Conservation (phyloP, 1,140 invertebrate species). For the Agrypnia vestita region DNA sequence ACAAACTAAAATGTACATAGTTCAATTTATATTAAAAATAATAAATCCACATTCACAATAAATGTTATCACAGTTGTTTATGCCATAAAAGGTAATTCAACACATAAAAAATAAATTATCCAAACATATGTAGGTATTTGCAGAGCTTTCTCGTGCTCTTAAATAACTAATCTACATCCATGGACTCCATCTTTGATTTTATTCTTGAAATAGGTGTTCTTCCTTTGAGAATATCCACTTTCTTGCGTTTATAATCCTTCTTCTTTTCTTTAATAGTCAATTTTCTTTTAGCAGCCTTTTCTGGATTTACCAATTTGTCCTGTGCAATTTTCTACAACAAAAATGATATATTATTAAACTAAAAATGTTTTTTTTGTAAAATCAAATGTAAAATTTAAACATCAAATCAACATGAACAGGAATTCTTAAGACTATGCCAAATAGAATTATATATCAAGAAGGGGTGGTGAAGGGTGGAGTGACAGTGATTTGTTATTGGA, state of each 20-base stretch:
- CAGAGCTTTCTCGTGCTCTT: too few relatives aligned
- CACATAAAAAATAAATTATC: too few relatives aligned
- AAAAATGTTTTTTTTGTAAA: too few relatives aligned
- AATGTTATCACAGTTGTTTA: constrained; percentile 15
- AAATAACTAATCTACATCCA: constrained; percentile 16
- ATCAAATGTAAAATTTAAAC: too few relatives aligned
- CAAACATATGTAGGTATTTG: too few relatives aligned
- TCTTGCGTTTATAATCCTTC: constrained; percentile 82
- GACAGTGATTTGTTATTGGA: too few relatives aligned
- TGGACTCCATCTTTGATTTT: constrained; percentile 9
- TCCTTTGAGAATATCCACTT: constrained; percentile 74
- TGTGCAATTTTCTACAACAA: constrained; percentile 69
- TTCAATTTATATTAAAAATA: constrained; percentile 3
- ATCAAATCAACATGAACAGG: too few relatives aligned
- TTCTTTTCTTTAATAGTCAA: constrained; percentile 84
- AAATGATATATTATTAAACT: too few relatives aligned
- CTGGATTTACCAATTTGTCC: constrained; percentile 83
- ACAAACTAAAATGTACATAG: neutral
- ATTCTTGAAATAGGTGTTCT: constrained; percentile 51
- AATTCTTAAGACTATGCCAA: too few relatives aligned
- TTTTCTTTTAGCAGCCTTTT: constrained; percentile 84
- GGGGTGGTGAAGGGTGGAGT: too few relatives aligned
- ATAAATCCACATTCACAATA: constrained; percentile 13
- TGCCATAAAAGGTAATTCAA: neutral
- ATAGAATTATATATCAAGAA: too few relatives aligned